These are phyloP conservation scores for Xestia ashworthii DNA, from an alignment of 2,888 invertebrate genomes.

Conservation along the genomic window DNA sequence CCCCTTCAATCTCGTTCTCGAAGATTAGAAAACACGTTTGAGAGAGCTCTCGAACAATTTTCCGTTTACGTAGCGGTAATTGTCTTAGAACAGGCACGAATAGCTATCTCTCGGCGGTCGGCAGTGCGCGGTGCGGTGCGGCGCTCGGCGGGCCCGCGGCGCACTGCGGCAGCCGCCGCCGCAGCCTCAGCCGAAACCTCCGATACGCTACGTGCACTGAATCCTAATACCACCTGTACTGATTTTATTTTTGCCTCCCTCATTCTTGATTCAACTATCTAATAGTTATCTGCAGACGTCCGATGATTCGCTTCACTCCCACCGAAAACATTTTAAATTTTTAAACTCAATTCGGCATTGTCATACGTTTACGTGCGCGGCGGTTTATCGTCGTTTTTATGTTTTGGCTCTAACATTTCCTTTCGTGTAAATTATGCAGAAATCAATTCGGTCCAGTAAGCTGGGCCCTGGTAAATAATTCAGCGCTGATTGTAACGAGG, in stretches of 20 bases:
- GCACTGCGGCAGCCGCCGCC: constrained; percentile 85
- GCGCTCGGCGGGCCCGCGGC: constrained; percentile 70
- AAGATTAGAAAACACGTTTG: constrained; percentile 88
- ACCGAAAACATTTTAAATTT: constrained; percentile 64
- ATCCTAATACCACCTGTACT: constrained; percentile 87
- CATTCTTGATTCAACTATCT: constrained; percentile 87
- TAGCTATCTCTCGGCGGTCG: constrained; percentile 77
- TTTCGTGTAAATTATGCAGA: constrained; percentile 87
- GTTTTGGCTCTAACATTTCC: constrained; percentile 76
- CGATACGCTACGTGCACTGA: constrained; percentile 87
- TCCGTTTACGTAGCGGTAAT: constrained; percentile 89
- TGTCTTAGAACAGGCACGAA: constrained; percentile 87
- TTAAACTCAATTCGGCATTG: constrained; percentile 65
- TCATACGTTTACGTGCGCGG: constrained; percentile 67
- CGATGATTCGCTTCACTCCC: constrained; percentile 71
- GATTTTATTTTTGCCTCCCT: constrained; percentile 88
- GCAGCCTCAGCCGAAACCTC: constrained; percentile 82
- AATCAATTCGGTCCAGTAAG: constrained; percentile 86
- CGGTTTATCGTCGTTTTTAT: constrained; percentile 80
- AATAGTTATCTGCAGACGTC: constrained; percentile 83
- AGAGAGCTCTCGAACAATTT: constrained; percentile 86
- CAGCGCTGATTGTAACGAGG: constrained; percentile 88
- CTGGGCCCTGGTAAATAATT: constrained; percentile 87
- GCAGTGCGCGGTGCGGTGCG: constrained; percentile 63
- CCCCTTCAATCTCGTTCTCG: constrained; percentile 75